Evolutionary conservation across 2,113 vertebrate genomes (phyloP).

Genomic region (Vanacampus margaritifer): DNA sequence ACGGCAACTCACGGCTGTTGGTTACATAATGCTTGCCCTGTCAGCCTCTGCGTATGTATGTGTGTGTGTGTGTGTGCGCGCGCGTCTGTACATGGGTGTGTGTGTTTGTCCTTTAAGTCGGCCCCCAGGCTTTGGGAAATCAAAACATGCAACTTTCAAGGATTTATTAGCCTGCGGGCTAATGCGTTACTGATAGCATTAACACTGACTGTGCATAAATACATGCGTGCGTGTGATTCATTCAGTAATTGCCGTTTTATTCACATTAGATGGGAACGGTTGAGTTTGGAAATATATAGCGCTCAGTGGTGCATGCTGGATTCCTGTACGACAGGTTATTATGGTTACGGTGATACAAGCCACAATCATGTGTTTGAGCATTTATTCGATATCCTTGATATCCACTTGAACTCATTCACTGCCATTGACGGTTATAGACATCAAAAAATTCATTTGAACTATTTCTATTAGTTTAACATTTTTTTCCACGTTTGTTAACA

Average conservation of each 20-base stretch:
- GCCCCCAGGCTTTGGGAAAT: slow-evolving; percentile 20
- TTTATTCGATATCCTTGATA: too few relatives aligned
- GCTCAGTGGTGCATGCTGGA: neutral
- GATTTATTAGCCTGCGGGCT: slow-evolving; percentile 12
- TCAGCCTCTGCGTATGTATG: slow-evolving; percentile 8
- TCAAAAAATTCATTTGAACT: too few relatives aligned
- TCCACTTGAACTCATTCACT: too few relatives aligned
- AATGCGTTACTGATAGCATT: slow-evolving; percentile 25
- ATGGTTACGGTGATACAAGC: neutral
- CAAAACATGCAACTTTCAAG: slow-evolving; percentile 16
- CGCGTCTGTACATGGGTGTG: neutral
- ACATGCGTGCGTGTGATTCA: neutral
- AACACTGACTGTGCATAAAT: slow-evolving; percentile 15
- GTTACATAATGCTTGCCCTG: slow-evolving; percentile 43
- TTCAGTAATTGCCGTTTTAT: slow-evolving; percentile 19
- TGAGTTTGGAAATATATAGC: neutral
- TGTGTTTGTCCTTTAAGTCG: slow-evolving; percentile 7
- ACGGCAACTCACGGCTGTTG: slow-evolving; percentile 48
- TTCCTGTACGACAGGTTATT: neutral
- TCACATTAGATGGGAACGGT: slow-evolving; percentile 51
- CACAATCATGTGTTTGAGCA: too few relatives aligned
- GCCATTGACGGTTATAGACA: too few relatives aligned
- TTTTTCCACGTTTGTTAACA: too few relatives aligned
- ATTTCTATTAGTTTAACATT: too few relatives aligned
- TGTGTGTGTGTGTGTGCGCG: neutral